A percentile compares a stretch with the other conserved stretches of the same genome.
phyloP scores from a whole-genome alignment of 2,888 invertebrate species.

The Cyaniris semiargus region DNA sequence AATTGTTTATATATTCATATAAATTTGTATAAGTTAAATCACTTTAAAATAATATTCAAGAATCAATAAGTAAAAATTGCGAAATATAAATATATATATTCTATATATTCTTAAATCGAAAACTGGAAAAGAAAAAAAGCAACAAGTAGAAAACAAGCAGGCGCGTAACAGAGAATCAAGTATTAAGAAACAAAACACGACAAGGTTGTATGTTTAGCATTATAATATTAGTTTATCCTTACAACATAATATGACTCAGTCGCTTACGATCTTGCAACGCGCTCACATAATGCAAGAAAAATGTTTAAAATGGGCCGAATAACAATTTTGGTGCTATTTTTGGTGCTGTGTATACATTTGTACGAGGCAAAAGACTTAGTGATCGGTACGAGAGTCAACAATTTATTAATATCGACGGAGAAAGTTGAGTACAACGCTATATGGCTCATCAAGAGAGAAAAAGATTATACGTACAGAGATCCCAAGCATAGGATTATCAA shows the following conservation, averaged over 20 bases:
- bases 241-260: constrained; percentile 40
- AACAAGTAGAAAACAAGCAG: not conserved
- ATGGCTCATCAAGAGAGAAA: constrained; percentile 61
- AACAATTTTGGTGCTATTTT: constrained; percentile 50
- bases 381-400: constrained; percentile 62
- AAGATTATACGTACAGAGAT: constrained; percentile 65
- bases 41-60: not conserved
- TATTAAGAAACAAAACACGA: constrained; percentile 33
- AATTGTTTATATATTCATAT: no score
- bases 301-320: constrained; percentile 55
- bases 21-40: no score
- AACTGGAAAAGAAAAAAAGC: not conserved
- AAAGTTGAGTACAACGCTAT: constrained; percentile 57
- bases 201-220: constrained; percentile 55
- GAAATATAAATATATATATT: not conserved
- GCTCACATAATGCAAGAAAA: constrained; percentile 49
- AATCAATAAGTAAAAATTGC: not conserved
- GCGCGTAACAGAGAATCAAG: not conserved
- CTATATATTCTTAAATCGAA: not conserved
- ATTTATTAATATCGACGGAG: constrained; percentile 65
- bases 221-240: constrained; percentile 55
- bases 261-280: constrained; percentile 34
- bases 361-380: constrained; percentile 63
- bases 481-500: constrained; percentile 64
- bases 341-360: constrained; percentile 52